These are phyloP conservation scores for Dolichotis patagonum DNA, from an alignment of 2,113 vertebrate species.

Conservation along the genomic window DNA sequence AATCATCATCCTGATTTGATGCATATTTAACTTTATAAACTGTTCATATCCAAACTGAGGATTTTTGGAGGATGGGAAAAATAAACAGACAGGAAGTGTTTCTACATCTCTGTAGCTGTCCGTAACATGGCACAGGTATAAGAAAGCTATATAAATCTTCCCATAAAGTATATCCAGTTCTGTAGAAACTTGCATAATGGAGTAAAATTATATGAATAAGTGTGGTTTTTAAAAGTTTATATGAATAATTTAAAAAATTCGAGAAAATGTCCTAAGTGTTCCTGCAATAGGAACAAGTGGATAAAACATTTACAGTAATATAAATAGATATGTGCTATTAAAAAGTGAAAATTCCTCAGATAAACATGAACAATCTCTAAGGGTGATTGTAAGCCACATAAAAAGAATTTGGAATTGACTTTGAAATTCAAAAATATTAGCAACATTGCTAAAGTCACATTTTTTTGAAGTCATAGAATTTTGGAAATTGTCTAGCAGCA, in stretches of 20 bases:
- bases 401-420: rapidly evolving
- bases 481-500: neutral
- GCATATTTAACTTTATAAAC: neutral
- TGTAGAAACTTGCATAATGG: neutral
- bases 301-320: neutral
- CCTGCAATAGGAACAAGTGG: no score
- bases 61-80: neutral
- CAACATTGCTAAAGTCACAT: neutral
- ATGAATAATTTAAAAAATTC: neutral
- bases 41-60: neutral
- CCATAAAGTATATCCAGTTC: neutral
- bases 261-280: neutral
- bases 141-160: neutral
- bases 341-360: neutral
- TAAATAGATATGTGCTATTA: neutral
- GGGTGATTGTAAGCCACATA: neutral
- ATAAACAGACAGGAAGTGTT: neutral
- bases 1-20: neutral
- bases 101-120: rapidly evolving
- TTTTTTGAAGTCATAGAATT: neutral
- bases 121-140: neutral
- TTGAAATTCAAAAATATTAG: neutral
- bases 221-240: neutral
- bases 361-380: neutral
- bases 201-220: neutral